Base-by-base conservation (phyloP, 1,140 invertebrate species). In the Andrena cerasifolii region DNA sequence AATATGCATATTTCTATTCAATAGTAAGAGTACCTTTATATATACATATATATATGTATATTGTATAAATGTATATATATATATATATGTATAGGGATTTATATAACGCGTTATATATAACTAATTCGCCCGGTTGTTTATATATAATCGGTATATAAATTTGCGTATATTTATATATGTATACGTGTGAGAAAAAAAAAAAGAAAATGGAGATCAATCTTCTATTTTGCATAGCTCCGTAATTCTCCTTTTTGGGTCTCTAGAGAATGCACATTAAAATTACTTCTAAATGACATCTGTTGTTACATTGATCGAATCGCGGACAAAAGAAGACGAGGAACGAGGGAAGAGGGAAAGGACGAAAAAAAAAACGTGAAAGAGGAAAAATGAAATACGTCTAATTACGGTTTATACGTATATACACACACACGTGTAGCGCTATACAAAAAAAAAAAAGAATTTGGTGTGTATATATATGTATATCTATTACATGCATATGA, bases 171-270 rank as follows among this genome's bases (percentile, higher is more conserved):
- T 85, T 86, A 84, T 85, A 84, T 86, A 86, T 84, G 78, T 85
- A 85, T 86, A 87, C 84, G 85, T 83, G 81, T 81, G 80, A 78
- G 67, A 65, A 75, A 78, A 75, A 85, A 83, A 85, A 86, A 85
- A 86, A 87, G 84, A 84, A 84, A 85, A 67, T 58, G 67, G 75
- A 91, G 89, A 91, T 90, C 87, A 86, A 91, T 88, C 90, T 91
- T 92, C 90, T 92, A 92, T 92, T 92, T 92, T 92, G 91, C 91
- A 91, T 92, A 92, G 90, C 87, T 91, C 89, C 87, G 87, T 91
- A 89, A 91, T 90, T 89, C 89, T 91, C 85, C 89, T 92, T 92
- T 86, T 92, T 86, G 88, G 87, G 86, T 91, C 84, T 84, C 87
- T 89, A 90, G 87, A 90, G 86, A 40, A 90, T 92, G 89, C 90